Percentiles rank a stretch among this genome's conserved stretches.
Evolutionary conservation across 2,888 invertebrate species (phyloP).

Genomic region (Antitype chi): DNA sequence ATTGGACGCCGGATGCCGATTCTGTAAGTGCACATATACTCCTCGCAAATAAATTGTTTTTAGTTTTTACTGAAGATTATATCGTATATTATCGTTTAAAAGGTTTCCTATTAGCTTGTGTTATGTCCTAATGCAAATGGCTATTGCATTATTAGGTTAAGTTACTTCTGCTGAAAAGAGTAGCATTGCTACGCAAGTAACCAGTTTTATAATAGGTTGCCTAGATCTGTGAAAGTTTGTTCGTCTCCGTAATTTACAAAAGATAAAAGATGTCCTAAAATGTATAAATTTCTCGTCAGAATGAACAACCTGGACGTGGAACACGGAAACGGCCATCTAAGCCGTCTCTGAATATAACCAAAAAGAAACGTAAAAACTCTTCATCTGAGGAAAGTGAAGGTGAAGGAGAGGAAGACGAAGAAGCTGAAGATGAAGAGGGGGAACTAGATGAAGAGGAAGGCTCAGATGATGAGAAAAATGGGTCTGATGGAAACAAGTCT

Average conservation of each 20-base stretch:
- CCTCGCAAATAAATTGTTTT: not conserved
- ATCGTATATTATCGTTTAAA: not conserved
- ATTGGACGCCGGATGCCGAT: conserved; percentile 90
- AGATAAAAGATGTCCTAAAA: not conserved
- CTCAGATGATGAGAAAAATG: conserved; percentile 90
- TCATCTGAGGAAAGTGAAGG: conserved; percentile 87
- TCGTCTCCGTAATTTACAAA: not conserved
- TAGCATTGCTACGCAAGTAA: not conserved
- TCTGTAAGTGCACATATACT: conserved; percentile 76
- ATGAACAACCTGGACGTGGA: conserved; percentile 81
- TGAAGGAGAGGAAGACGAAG: conserved; percentile 84
- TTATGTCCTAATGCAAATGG: conserved; percentile 3
- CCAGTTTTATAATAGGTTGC: not conserved
- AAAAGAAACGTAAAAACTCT: conserved; percentile 88
- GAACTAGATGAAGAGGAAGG: conserved; percentile 88
- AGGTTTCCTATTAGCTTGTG: not conserved
- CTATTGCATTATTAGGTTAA: conserved; percentile 50
- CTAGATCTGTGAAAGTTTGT: not conserved
- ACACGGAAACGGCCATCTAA: conserved; percentile 83
- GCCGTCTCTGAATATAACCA: conserved; percentile 81
- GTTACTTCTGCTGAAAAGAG: conserved; percentile 18
- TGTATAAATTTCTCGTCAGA: conserved; percentile 67
- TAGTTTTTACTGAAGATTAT: not conserved
- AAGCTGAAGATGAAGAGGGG: conserved; percentile 87
- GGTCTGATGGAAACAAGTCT: conserved; percentile 89